Evolutionary conservation across 2,888 invertebrate genomes (phyloP).

Genomic region (Stomorhina lunata): DNA sequence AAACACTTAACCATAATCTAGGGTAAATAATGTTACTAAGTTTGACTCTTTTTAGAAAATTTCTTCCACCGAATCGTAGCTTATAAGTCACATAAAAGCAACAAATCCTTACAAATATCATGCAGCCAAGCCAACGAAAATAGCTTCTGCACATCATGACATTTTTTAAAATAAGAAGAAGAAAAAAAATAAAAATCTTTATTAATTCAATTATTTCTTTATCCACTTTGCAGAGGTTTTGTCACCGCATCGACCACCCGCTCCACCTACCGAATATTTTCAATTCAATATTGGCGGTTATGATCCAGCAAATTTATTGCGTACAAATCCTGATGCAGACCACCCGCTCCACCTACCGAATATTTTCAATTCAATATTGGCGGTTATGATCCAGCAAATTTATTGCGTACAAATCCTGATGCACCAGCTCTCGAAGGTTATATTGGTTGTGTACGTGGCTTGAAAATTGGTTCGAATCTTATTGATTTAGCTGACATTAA

Average conservation of each 20-base stretch:
- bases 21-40: neutral
- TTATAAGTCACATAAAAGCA: neutral
- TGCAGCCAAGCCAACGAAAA: neutral
- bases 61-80: neutral
- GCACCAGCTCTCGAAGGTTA: constrained; percentile 85
- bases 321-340: constrained; percentile 81
- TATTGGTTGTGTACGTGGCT: constrained; percentile 91
- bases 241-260: constrained; percentile 92
- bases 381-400: constrained; percentile 89
- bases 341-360: constrained; percentile 91
- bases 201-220: constrained; percentile 16
- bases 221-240: constrained; percentile 85
- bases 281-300: constrained; percentile 93
- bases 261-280: constrained; percentile 93
- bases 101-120: neutral
- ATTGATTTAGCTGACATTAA: constrained; percentile 89
- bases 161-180: neutral
- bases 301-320: constrained; percentile 86
- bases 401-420: constrained; percentile 82
- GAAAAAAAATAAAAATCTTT: neutral
- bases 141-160: neutral
- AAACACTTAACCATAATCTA: neutral
- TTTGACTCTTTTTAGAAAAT: neutral
- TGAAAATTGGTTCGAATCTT: constrained; percentile 90
- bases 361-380: constrained; percentile 94